Percentiles rank a stretch among this genome's conserved stretches.
phyloP scores from a whole-genome alignment of 2,113 vertebrate species.

The Hystrix cristata region DNA sequence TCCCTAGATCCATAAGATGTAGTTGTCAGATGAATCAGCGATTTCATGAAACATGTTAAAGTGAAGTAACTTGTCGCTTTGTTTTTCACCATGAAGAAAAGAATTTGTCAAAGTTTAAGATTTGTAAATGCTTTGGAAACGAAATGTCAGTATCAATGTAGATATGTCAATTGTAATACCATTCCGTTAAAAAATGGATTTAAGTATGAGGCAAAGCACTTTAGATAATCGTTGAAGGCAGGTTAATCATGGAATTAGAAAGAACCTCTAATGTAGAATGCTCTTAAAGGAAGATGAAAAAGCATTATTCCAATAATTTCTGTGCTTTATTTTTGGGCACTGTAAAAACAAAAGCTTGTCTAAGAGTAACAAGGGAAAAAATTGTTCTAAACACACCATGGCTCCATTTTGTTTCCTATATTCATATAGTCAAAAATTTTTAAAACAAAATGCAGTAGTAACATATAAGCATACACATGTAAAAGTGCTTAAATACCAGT shows the following conservation, averaged over 20 bases:
- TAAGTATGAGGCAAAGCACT: not conserved
- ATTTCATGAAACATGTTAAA: not conserved
- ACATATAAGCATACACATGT: not conserved
- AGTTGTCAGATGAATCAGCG: not conserved
- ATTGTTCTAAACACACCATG: not conserved
- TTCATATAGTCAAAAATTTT: constrained; percentile 7
- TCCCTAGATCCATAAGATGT: not conserved
- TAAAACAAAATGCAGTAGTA: constrained; percentile 7
- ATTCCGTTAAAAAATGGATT: not conserved
- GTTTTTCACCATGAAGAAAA: constrained; percentile 29
- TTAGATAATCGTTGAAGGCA: not conserved
- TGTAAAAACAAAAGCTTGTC: constrained; percentile 19
- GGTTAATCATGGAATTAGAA: not conserved
- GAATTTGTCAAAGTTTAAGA: not conserved
- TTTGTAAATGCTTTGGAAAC: not conserved
- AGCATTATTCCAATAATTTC: constrained; percentile 26
- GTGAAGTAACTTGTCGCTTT: not conserved
- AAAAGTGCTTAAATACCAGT: constrained; percentile 38
- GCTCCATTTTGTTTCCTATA: constrained; percentile 21
- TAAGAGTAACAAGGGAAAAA: constrained; percentile 10
- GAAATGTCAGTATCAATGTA: not conserved
- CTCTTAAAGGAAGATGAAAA: not conserved
- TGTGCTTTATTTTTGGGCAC: not conserved
- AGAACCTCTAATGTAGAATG: not conserved
- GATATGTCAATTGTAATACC: not conserved